Base-by-base conservation (phyloP, 2,888 invertebrate species). In the Allacma fusca region DNA sequence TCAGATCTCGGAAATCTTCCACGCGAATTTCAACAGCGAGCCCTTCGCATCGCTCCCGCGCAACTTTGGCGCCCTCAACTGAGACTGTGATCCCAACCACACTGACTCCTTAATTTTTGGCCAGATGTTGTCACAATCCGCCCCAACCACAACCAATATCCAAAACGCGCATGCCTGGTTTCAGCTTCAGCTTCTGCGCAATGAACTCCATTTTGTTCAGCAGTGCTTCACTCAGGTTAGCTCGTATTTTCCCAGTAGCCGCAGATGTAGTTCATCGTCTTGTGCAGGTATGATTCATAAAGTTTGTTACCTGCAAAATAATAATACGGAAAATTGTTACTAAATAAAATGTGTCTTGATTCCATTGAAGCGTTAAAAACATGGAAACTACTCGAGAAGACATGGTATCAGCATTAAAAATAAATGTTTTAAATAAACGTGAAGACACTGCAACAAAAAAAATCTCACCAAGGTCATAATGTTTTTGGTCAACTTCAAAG, bases 141-240 rank as follows among this genome's bases (percentile, higher is more conserved):
- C 83, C 83, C 83, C 82, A 83, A 4, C 83, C 82, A 50, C 82
- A 82, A 0, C 80, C 80, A 65, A 80, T 80, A 59, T 78, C 70
- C 7, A 73, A 24, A n/a, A 80, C 80, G 43, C 69, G 72, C 80
- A 80, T 80, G 16, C 80, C 80, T 23, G 80, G 80, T 65, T 78
- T 70, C 50, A 80, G 59, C 43, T 80, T 80, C 21, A 80, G 73
- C 43, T 80, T 80, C 21, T 74, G 65, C 5, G 78, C 80, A 34
- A 80, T 79, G 43, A 80, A 23, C 5, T 80, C 79, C 78, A 80
- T 78, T 71, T 80, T 80, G n/a, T 76, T 73, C 28, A 43, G 23
- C 65, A 79, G 80, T 28, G 79, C 78, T 26, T 72, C 72, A 9
- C 65, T 64, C n/a, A 77, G 59, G 28, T 65, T 68, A 21, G n/a